Percentiles rank a stretch among this genome's conserved stretches.
Conservation (phyloP, 2,797 vertebrate species). For the Xyrichtys novacula region DNA sequence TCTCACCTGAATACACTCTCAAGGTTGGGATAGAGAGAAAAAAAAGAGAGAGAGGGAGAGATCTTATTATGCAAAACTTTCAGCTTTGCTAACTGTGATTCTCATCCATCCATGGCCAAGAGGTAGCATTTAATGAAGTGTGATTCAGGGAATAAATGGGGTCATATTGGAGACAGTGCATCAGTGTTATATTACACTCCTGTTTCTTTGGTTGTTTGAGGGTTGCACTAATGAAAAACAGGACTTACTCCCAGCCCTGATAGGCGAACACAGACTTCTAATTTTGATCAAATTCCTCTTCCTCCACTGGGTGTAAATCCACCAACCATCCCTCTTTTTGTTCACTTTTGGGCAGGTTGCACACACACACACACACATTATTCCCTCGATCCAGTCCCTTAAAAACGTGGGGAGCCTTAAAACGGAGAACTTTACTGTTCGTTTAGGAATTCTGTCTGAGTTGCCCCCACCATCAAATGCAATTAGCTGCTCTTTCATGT, state of each 20-base stretch:
- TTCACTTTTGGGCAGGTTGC: slow-evolving; percentile 78
- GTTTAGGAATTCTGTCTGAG: slow-evolving; percentile 98
- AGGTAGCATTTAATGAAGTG: slow-evolving; percentile 99
- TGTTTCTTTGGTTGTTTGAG: slow-evolving; percentile 92
- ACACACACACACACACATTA: slow-evolving; percentile 59
- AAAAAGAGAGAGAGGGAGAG: slow-evolving; percentile 57
- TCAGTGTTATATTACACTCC: slow-evolving; percentile 91
- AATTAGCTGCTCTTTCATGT: slow-evolving; percentile 99
- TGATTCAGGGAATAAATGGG: slow-evolving; percentile 95
- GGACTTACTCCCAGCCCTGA: slow-evolving; percentile 89
- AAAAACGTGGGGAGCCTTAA: slow-evolving; percentile 85
- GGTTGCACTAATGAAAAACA: slow-evolving; percentile 90
- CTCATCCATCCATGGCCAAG: slow-evolving; percentile 97
- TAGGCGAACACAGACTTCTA: slow-evolving; percentile 93
- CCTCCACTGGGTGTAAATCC: slow-evolving; percentile 84
- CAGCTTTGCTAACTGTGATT: slow-evolving; percentile 98
- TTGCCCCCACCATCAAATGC: slow-evolving; percentile 98
- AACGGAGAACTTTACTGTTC: slow-evolving; percentile 91
- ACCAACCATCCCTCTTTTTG: slow-evolving; percentile 84
- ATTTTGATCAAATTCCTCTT: slow-evolving; percentile 92
- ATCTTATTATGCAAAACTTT: slow-evolving; percentile 95
- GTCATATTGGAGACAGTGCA: slow-evolving; percentile 92
- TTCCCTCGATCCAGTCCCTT: slow-evolving; percentile 2
- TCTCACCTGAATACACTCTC: slow-evolving; percentile 56
- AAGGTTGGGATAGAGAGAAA: slow-evolving; percentile 28